phyloP scores from a whole-genome alignment of 1,140 invertebrate genomes.

The Scaptomyza graminum region DNA sequence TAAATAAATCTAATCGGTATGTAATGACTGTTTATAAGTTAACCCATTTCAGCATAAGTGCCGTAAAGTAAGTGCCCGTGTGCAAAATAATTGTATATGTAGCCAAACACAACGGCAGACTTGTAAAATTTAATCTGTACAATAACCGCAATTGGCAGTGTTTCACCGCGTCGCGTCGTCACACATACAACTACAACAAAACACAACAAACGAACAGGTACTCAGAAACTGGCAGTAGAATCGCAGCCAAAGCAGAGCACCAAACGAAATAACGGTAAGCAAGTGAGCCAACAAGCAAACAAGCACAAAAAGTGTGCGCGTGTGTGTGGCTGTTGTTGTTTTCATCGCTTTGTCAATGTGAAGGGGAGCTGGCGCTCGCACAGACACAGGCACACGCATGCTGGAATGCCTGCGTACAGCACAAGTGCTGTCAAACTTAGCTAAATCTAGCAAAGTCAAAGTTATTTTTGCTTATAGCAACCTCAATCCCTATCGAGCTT shows the following conservation, averaged over 20 bases:
- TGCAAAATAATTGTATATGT: background rate
- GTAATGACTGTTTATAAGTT: background rate
- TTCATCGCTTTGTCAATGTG: constrained; percentile 3
- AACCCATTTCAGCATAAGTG: too few species aligned
- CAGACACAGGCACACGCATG: constrained; percentile 15
- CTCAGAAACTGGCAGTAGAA: constrained; percentile 47
- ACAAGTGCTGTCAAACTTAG: background rate
- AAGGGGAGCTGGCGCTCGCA: constrained; percentile 3
- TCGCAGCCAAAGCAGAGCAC: constrained; percentile 14
- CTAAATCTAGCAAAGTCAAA: too few species aligned
- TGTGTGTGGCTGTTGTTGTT: constrained; percentile 32
- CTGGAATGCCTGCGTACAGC: background rate
- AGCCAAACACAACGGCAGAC: background rate
- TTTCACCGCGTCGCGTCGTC: constrained; percentile 1
- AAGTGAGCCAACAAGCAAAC: constrained; percentile 45
- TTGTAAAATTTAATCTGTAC: background rate
- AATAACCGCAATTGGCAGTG: background rate
- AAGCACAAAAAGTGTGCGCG: constrained; percentile 32
- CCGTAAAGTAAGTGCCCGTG: too few species aligned
- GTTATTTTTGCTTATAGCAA: too few species aligned
- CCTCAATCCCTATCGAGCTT: too few species aligned
- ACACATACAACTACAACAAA: constrained; percentile 69
- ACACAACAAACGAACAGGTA: constrained; percentile 60
- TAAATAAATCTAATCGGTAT: background rate
- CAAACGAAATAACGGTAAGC: constrained; percentile 53